Evolutionary conservation across 2,113 vertebrate genomes (phyloP).

Genomic region (Cryptoleucopteryx plumbea): DNA sequence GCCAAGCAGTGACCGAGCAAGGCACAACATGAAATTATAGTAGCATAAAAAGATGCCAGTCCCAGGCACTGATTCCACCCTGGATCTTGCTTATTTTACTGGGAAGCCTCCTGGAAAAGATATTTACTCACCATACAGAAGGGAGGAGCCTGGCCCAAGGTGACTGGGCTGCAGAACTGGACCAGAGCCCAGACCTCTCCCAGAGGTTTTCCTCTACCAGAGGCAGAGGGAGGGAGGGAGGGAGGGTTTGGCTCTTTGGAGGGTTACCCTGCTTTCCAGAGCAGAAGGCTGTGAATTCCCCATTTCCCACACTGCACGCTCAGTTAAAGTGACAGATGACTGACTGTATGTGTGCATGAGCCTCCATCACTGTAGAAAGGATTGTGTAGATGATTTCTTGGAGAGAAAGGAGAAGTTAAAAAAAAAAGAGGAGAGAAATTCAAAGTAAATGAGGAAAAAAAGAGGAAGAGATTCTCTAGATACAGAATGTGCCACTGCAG

Average conservation of each 20-base stretch:
- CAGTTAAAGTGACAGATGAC: constrained; percentile 30
- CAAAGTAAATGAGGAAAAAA: neutral
- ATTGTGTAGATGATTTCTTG: neutral
- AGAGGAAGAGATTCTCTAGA: neutral
- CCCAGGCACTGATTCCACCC: neutral
- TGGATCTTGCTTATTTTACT: neutral
- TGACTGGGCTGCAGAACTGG: constrained; percentile 35
- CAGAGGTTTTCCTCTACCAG: neutral
- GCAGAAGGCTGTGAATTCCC: constrained; percentile 48
- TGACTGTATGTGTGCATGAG: neutral
- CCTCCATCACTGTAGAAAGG: neutral
- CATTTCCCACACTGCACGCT: neutral
- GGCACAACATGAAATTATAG: neutral
- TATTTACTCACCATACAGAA: neutral
- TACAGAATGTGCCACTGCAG: neutral
- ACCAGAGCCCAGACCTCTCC: constrained; percentile 12
- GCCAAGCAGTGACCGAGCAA: neutral
- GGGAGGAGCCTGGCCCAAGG: constrained; percentile 13
- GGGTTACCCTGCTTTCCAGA: constrained; percentile 1
- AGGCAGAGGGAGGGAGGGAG: neutral
- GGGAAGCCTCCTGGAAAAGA: neutral
- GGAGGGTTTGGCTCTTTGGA: neutral
- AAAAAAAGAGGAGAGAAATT: neutral
- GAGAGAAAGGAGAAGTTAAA: neutral
- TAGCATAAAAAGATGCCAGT: neutral